Evolutionary conservation across 2,797 vertebrate species (phyloP).

Genomic region (Pterois miles): DNA sequence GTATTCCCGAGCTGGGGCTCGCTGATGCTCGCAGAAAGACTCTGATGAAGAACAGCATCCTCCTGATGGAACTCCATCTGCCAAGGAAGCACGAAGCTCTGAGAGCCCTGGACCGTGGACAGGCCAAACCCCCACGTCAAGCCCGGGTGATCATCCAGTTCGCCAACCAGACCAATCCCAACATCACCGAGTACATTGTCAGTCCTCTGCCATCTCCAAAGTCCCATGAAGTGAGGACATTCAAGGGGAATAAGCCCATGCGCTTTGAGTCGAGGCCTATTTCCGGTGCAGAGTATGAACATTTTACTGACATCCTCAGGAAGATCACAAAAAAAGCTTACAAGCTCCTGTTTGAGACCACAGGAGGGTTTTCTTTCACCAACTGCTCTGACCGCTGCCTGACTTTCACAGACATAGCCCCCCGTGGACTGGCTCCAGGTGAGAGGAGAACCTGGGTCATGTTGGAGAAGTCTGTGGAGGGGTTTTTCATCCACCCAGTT

Average conservation of each 20-base stretch:
- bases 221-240: slow-evolving; percentile 68
- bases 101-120: slow-evolving; percentile 81
- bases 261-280: slow-evolving; percentile 86
- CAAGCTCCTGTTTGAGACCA: slow-evolving; percentile 82
- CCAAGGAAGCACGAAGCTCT: slow-evolving; percentile 88
- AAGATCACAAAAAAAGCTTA: slow-evolving; percentile 72
- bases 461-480: slow-evolving; percentile 89
- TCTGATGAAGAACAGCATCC: slow-evolving; percentile 89
- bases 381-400: slow-evolving; percentile 88
- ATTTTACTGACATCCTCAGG: slow-evolving; percentile 70
- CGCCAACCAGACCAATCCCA: slow-evolving; percentile 84
- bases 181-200: slow-evolving; percentile 90
- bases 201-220: slow-evolving; percentile 86
- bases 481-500: slow-evolving; percentile 91
- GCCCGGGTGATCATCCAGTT: slow-evolving; percentile 90
- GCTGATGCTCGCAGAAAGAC: slow-evolving; percentile 28
- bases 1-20: slow-evolving; percentile 82
- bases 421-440: slow-evolving; percentile 86
- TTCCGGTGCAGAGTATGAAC: slow-evolving; percentile 76
- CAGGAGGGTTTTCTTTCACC: slow-evolving; percentile 85
- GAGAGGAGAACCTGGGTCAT: slow-evolving; percentile 91
- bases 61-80: slow-evolving; percentile 90
- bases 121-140: slow-evolving; percentile 81
- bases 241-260: slow-evolving; percentile 54
- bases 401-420: slow-evolving; percentile 88